A percentile compares a stretch with the other conserved stretches of the same genome.
phyloP scores from a whole-genome alignment of 2,113 vertebrate species.

The Burhinus oedicnemus region DNA sequence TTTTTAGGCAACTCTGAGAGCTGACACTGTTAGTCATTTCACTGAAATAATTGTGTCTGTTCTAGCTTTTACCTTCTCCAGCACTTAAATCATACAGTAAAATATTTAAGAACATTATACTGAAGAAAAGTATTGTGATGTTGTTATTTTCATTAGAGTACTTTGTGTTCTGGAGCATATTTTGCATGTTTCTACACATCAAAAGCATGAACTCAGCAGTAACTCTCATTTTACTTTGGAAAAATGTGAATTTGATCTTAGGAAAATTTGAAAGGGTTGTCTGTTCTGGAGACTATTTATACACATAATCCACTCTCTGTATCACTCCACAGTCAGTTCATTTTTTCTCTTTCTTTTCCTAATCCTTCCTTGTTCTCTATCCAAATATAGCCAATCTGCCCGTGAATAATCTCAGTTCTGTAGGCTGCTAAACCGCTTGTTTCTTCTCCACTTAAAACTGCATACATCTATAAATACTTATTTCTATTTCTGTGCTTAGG shows the following conservation, averaged over 20 bases:
- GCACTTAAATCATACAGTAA: not conserved
- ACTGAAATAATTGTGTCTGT: not conserved
- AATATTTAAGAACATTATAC: not conserved
- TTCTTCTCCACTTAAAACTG: not conserved
- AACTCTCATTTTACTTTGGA: not conserved
- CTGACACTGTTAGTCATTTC: not conserved
- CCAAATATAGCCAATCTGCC: not conserved
- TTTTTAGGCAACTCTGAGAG: not conserved
- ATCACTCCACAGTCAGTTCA: not conserved
- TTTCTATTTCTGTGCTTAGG: not conserved
- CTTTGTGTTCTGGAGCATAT: not conserved
- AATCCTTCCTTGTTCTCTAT: not conserved
- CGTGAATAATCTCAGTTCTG: not conserved
- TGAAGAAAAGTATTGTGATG: not conserved
- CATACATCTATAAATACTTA: not conserved
- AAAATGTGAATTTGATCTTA: not conserved
- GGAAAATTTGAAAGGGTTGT: not conserved
- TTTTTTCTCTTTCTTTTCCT: not conserved
- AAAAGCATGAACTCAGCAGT: not conserved
- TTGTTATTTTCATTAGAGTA: not conserved
- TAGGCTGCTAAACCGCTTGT: not conserved
- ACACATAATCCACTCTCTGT: conserved; percentile 31
- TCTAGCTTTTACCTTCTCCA: not conserved
- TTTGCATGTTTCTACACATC: not conserved
- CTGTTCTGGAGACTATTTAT: conserved; percentile 23